Base-by-base conservation (phyloP, 1,140 invertebrate genomes). In the Bombyx mandarina region DNA sequence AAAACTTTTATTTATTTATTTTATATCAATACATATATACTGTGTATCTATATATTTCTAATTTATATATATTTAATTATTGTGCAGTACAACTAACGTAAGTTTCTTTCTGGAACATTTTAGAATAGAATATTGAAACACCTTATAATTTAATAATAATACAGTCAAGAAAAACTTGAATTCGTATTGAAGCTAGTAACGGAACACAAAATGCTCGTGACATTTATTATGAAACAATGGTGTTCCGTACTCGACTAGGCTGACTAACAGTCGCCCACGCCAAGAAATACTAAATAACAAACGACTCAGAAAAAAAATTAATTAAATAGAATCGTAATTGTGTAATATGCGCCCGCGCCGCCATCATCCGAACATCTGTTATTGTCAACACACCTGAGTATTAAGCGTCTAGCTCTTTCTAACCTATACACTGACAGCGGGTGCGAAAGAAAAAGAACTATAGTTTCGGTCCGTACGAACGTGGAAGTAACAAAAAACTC, bases 401-500 rank as follows among this genome's bases (percentile, higher is more conserved):
- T 55, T 56, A 10, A 71, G 53, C 52, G 10, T 49, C 67, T 60
- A 48, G 79, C 83, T 60, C 63, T 65, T 18, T 82, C 68, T 12
- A 47, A 51, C 71, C 7, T n/a, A 4, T 3, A 1, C n/a, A 45
- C 54, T 57, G 54, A 22, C 6, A 51, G n/a, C 49, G 57, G 5
- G 68, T 55, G 45, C 35, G 67, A 86, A 60, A 56, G 69, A 69
- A 80, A 83, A 22, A 50, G 57, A 18, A 45, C 42, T 52, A 68
- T 56, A 63, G 60, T 73, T 77, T 81, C 72, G 63, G 71, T 69
- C 67, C 67, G 61, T 67, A 60, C 68, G 69, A 79, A 82, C 74
- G 75, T 80, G 82, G 83, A 87, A 87, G 83, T 85, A 80, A 87
- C 83, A 87, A 86, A 86, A 86, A 86, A 87, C 77, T 82, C 75